Evolutionary conservation across 23 tunicate species (phyloP).

Genomic region (Halocynthia roretzi): DNA sequence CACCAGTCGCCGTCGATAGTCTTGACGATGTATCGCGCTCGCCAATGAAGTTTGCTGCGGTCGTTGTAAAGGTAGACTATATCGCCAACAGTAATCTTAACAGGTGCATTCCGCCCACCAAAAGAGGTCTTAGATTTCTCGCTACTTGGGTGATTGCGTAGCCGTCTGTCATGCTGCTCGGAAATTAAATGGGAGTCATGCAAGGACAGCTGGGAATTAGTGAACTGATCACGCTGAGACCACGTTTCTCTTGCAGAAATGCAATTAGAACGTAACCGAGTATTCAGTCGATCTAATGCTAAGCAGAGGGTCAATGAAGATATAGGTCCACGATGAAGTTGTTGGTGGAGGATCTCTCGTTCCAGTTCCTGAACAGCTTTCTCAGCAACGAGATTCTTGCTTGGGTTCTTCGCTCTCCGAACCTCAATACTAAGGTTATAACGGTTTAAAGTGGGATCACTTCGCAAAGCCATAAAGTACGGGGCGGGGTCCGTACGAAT

Average conservation of each 20-base stretch:
- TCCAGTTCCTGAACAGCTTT: background rate
- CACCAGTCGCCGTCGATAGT: background rate
- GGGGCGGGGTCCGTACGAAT: background rate
- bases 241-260: background rate
- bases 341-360: background rate
- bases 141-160: background rate
- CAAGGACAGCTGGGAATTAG: background rate
- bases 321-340: no score
- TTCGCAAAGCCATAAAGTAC: background rate
- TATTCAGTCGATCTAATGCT: background rate
- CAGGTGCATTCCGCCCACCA: background rate
- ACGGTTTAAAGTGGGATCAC: background rate
- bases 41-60: background rate
- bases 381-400: background rate
- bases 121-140: background rate
- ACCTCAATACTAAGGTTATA: background rate
- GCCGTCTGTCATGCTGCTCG: background rate
- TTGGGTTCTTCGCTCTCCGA: background rate
- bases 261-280: background rate
- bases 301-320: background rate
- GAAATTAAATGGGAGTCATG: background rate
- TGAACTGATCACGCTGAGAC: background rate
- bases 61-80: background rate
- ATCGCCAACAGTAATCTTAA: background rate
- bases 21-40: background rate